Evolutionary conservation across 2,888 invertebrate genomes (phyloP).

Genomic region (Galerucella nymphaeae): DNA sequence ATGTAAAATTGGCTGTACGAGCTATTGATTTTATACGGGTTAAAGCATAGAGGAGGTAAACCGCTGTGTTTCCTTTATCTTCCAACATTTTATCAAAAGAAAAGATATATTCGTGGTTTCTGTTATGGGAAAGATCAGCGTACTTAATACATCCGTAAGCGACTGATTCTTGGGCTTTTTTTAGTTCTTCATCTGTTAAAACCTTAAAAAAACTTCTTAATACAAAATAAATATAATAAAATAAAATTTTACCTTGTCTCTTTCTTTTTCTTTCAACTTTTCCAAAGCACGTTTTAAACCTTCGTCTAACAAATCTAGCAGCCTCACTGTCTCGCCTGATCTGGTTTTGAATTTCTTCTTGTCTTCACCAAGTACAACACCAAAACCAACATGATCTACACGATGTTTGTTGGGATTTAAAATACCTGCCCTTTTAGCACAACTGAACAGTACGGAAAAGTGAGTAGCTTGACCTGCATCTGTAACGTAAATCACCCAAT

Average conservation of each 20-base stretch:
- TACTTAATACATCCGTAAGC: conserved; percentile 99
- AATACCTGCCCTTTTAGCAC: conserved; percentile 83
- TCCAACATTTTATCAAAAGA: conserved; percentile 99
- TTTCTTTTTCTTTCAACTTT: conserved; percentile 87
- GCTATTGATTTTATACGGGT: conserved; percentile 94
- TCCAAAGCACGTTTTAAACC: conserved; percentile 84
- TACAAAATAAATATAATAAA: not conserved
- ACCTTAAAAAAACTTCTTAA: conserved; percentile 34
- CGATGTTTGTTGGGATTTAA: conserved; percentile 71
- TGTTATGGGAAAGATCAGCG: conserved; percentile 94
- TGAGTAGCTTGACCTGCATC: conserved; percentile 91
- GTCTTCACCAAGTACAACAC: conserved; percentile 97
- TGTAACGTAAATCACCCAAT: conserved; percentile 93
- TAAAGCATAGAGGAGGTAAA: conserved; percentile 93
- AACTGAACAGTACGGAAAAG: conserved; percentile 81
- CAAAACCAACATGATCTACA: conserved; percentile 94
- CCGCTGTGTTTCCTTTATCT: conserved; percentile 98
- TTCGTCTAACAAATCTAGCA: conserved; percentile 91
- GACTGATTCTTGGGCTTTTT: conserved; percentile 86
- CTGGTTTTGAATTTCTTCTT: conserved; percentile 99
- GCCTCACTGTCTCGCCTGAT: conserved; percentile 90
- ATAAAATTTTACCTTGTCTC: conserved; percentile 85
- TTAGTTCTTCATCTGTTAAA: conserved; percentile 82
- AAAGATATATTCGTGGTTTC: conserved; percentile 94
- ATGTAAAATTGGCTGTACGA: conserved; percentile 77